Evolutionary conservation across 2,888 invertebrate genomes (phyloP).

Genomic region (Caenorhabditis afra): DNA sequence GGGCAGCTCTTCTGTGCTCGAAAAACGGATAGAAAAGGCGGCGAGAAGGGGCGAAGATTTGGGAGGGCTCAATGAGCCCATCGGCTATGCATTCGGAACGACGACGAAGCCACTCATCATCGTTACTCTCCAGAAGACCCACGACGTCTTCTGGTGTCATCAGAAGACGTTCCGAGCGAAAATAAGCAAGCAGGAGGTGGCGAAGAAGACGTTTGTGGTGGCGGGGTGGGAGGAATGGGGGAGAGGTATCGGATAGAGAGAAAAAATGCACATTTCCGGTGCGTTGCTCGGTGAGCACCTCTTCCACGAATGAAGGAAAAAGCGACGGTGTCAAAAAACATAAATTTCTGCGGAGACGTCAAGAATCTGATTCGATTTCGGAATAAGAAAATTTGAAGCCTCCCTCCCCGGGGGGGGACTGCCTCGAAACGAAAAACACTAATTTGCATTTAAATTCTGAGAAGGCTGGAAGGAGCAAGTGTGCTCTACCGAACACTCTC

Average conservation of each 20-base stretch:
- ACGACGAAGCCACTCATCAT: background rate
- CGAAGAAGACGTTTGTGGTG: background rate
- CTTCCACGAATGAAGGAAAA: background rate
- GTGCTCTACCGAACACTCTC: too few species aligned
- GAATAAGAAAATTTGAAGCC: too few species aligned
- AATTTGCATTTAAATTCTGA: constrained; percentile 22
- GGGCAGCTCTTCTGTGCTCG: background rate
- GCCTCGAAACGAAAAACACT: constrained; percentile 1
- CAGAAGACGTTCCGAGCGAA: background rate
- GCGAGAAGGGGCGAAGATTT: background rate
- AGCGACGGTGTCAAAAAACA: background rate
- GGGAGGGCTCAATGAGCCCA: background rate
- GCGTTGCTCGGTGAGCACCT: background rate
- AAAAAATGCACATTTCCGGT: background rate
- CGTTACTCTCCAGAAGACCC: background rate
- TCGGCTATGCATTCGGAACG: constrained; percentile 9
- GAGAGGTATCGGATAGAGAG: too few species aligned
- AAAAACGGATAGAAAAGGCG: constrained; percentile 6
- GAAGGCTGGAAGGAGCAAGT: background rate
- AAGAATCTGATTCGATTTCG: too few species aligned
- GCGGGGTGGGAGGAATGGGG: too few species aligned
- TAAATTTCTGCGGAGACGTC: too few species aligned
- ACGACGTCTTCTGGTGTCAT: background rate
- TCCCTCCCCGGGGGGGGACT: too few species aligned
- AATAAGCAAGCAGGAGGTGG: background rate